A percentile compares a stretch with the other conserved stretches of the same genome.
phyloP scores from a whole-genome alignment of 2,888 invertebrate species.

The Chrysopilus asiliformis region DNA sequence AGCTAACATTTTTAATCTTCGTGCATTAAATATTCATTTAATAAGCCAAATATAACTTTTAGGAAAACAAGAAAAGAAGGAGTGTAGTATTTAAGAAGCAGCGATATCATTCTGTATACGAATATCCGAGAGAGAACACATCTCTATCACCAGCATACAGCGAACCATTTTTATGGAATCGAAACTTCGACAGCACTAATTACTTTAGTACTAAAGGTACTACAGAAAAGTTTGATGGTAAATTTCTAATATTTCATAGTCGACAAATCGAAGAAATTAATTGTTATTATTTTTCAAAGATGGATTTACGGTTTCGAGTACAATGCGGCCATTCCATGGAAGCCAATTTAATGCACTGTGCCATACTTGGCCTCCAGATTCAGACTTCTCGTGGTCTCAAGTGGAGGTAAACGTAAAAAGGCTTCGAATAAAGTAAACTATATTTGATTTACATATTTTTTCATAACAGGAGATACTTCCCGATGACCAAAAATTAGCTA shows the following conservation, averaged over 20 bases:
- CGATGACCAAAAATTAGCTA: conserved; percentile 7
- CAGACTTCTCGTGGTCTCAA: conserved; percentile 21
- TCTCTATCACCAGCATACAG: conserved; percentile 18
- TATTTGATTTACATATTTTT: not conserved
- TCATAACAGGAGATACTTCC: conserved; percentile 1
- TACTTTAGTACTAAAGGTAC: conserved; percentile 6
- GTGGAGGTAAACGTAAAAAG: conserved; percentile 13
- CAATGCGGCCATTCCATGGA: conserved; percentile 18
- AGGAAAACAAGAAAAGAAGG: conserved; percentile 44
- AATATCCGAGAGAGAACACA: conserved; percentile 60
- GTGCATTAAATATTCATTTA: no score
- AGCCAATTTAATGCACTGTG: conserved; percentile 17
- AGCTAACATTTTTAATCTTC: no score
- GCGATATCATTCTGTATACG: conserved; percentile 72
- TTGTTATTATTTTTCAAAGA: conserved; percentile 8
- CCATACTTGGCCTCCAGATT: conserved; percentile 20
- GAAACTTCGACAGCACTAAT: conserved; percentile 4
- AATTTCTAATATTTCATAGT: not conserved
- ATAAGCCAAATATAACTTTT: no score
- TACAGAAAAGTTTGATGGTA: conserved; percentile 13
- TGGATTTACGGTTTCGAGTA: conserved; percentile 19
- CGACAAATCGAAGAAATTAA: conserved; percentile 1
- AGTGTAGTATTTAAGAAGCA: conserved; percentile 67
- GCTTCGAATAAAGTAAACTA: conserved; percentile 1
- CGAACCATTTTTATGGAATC: conserved; percentile 16